Evolutionary conservation across 1,140 invertebrate species (phyloP).

Genomic region (Macrobrachium nipponense): DNA sequence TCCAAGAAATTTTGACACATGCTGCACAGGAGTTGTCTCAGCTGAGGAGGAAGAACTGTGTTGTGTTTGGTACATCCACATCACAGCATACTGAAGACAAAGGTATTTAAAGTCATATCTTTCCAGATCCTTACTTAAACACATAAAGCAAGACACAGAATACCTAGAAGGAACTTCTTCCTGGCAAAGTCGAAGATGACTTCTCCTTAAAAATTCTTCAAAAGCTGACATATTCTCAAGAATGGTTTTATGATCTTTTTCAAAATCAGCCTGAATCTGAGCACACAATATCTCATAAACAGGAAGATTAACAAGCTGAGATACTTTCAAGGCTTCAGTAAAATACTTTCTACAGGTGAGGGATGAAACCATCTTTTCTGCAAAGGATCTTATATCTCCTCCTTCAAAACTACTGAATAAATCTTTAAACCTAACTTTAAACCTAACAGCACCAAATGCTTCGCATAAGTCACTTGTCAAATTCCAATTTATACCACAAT

Average conservation of each 20-base stretch:
- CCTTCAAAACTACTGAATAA: constrained; percentile 39
- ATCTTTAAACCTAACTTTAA: constrained; percentile 25
- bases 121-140: constrained; percentile 32
- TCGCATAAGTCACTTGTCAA: constrained; percentile 37
- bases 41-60: neutral
- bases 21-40: neutral
- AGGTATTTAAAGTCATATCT: constrained; percentile 25
- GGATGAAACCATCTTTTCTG: constrained; percentile 10
- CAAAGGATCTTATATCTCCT: constrained; percentile 22
- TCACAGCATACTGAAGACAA: constrained; percentile 43
- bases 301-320: constrained; percentile 32
- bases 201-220: constrained; percentile 25
- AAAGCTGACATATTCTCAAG: neutral
- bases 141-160: constrained; percentile 23
- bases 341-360: constrained; percentile 25
- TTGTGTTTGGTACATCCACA: constrained; percentile 18
- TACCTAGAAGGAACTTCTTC: constrained; percentile 34
- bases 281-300: constrained; percentile 45
- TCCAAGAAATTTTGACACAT: neutral
- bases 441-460: constrained; percentile 27
- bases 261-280: constrained; percentile 43
- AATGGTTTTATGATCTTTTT: constrained; percentile 17
- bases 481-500: constrained; percentile 32
- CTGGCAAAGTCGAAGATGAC: constrained; percentile 31
- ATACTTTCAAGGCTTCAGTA: constrained; percentile 40